Evolutionary conservation across 2,797 vertebrate genomes (phyloP).

Genomic region (Clarias laeviceps): DNA sequence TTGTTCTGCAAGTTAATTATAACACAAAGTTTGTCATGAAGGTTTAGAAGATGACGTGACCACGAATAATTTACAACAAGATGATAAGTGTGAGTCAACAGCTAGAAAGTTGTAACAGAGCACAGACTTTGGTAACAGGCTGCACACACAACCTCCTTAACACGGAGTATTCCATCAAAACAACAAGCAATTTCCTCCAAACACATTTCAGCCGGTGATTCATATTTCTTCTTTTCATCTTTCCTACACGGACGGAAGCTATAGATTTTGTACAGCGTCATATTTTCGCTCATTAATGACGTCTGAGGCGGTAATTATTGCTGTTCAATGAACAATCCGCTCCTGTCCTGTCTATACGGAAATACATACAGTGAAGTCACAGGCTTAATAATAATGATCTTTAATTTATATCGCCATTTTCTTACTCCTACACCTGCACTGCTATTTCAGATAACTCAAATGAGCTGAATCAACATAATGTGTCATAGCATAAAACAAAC

Average conservation of each 20-base stretch:
- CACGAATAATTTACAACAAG: constrained; percentile 1
- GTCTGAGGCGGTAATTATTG: not conserved
- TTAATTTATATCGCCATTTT: not conserved
- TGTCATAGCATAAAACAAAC: not conserved
- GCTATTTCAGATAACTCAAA: not conserved
- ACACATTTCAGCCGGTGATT: constrained; percentile 55
- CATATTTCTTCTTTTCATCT: constrained; percentile 45
- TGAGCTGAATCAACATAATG: not conserved
- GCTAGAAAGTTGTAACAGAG: not conserved
- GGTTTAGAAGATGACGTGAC: not conserved
- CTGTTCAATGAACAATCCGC: not conserved
- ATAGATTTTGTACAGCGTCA: constrained; percentile 6
- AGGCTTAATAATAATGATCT: not conserved
- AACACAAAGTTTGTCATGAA: not conserved
- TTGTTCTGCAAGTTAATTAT: not conserved
- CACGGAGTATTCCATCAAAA: constrained; percentile 35
- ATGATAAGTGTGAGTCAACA: constrained; percentile 13
- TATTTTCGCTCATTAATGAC: not conserved
- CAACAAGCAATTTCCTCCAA: constrained; percentile 46
- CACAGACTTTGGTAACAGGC: not conserved
- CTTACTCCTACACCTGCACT: not conserved
- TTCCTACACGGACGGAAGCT: constrained; percentile 42
- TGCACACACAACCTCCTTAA: not conserved
- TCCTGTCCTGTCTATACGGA: not conserved
- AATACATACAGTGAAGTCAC: not conserved